Percentiles rank a stretch among this genome's conserved stretches.
Conservation (phyloP, 1,140 invertebrate species). For the Phenacoccus solenopsis region DNA sequence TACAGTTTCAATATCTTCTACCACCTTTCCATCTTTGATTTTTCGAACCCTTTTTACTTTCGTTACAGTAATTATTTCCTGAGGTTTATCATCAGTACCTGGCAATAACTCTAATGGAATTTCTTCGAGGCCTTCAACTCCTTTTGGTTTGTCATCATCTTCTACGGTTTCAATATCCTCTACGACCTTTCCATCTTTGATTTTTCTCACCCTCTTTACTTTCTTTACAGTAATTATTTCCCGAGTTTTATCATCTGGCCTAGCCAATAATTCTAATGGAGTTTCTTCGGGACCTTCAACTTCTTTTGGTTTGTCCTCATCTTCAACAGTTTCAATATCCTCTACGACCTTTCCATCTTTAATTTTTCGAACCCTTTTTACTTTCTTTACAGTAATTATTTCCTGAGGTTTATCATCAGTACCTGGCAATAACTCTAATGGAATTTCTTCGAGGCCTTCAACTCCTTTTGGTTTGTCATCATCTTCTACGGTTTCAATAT, state of each 20-base stretch:
- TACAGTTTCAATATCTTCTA: neutral
- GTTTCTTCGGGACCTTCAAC: no score
- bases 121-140: neutral
- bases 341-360: neutral
- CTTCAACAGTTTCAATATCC: neutral
- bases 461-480: neutral
- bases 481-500: neutral
- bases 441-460: neutral
- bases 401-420: neutral
- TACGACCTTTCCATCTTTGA: neutral
- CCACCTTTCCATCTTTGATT: neutral
- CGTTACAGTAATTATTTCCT: neutral
- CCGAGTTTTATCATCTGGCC: no score
- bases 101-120: neutral
- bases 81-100: neutral
- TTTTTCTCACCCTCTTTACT: no score
- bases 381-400: neutral
- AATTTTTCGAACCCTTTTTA: neutral
- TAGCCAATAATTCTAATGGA: no score
- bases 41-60: neutral
- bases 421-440: neutral
- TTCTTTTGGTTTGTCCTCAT: neutral
- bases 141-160: constrained; percentile 22
- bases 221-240: no score
- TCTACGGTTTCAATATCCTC: constrained; percentile 24